These are phyloP conservation scores for Kradibia gibbosae DNA, from an alignment of 1,140 invertebrate species.

Conservation along the genomic window DNA sequence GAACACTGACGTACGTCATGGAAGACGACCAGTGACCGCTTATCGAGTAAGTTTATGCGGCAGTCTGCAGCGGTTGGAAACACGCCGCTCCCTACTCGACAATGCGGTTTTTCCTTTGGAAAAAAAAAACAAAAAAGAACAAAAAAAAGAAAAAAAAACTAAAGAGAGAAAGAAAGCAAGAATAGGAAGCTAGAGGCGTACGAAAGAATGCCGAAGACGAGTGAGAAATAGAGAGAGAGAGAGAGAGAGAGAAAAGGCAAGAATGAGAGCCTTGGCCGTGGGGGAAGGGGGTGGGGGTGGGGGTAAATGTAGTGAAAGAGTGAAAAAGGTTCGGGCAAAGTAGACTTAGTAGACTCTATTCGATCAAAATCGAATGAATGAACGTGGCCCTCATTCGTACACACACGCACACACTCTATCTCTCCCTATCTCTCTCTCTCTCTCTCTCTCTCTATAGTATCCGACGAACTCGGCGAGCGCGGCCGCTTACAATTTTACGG, in stretches of 20 bases:
- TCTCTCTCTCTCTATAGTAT: not conserved
- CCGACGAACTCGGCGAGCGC: too few relatives aligned
- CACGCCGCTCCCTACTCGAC: not conserved
- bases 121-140: not conserved
- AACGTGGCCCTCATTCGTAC: not conserved
- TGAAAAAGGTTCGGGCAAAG: not conserved
- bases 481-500: too few relatives aligned
- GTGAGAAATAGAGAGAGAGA: not conserved
- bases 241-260: not conserved
- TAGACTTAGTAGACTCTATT: not conserved
- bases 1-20: not conserved
- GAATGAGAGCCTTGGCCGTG: too few relatives aligned
- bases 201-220: too few relatives aligned
- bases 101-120: too few relatives aligned
- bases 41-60: not conserved
- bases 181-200: too few relatives aligned
- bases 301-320: not conserved
- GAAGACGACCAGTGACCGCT: not conserved
- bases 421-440: not conserved
- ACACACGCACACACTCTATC: not conserved
- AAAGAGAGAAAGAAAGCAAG: too few relatives aligned
- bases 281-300: too few relatives aligned
- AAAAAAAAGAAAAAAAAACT: not conserved
- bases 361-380: constrained; percentile 3
- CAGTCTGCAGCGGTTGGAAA: not conserved